phyloP scores from a whole-genome alignment of 1,140 invertebrate species.

The Lepidurus arcticus region DNA sequence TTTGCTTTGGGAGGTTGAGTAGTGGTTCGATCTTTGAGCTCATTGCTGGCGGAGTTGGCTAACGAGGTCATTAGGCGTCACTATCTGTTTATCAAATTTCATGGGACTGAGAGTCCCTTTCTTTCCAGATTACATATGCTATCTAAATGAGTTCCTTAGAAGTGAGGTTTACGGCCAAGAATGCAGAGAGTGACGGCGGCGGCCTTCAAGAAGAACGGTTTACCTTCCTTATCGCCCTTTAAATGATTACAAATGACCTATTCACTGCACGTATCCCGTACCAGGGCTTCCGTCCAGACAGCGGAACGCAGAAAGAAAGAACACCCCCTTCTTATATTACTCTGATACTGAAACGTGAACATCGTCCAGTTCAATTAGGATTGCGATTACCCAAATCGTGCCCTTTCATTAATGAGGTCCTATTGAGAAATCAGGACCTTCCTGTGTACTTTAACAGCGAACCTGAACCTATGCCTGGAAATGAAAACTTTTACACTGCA shows the following conservation, averaged over 20 bases:
- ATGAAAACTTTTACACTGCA: too few relatives aligned
- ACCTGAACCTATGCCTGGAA: too few relatives aligned
- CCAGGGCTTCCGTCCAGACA: neutral
- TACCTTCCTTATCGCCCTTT: neutral
- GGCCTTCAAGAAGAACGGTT: neutral
- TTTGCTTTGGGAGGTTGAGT: neutral
- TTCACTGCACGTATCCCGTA: neutral
- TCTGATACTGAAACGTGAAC: neutral
- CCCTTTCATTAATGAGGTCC: neutral
- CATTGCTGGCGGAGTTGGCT: neutral
- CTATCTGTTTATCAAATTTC: neutral
- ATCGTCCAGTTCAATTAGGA: neutral
- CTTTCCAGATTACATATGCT: neutral
- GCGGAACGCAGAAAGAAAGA: neutral
- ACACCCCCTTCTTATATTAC: neutral
- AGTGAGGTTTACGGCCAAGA: neutral
- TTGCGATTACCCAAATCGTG: neutral
- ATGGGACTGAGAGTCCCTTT: neutral
- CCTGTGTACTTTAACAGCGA: too few relatives aligned
- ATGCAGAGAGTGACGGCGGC: neutral
- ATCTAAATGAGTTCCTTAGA: neutral
- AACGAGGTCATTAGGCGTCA: neutral
- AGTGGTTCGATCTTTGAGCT: too few relatives aligned
- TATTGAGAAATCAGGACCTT: neutral
- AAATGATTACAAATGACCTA: constrained; percentile 22